Evolutionary conservation across 2,888 invertebrate genomes (phyloP), one percentile per base, ranked within the genome.

Genomic region (Pachliopta kotzebuea): DNA sequence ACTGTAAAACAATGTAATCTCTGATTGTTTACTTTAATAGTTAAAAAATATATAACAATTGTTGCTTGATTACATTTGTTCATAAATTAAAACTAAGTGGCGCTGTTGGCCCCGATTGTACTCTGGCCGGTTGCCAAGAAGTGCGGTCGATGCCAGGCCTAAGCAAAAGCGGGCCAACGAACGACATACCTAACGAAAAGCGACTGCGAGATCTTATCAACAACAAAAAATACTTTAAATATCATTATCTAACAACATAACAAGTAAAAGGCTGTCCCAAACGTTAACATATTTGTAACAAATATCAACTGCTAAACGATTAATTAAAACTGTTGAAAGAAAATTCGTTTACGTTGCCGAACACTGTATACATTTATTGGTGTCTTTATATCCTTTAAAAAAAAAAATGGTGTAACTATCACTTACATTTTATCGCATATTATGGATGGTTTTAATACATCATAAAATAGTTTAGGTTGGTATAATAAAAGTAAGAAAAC

Each of bases 71-170:
- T 79, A 78, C 76, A 75, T 72, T 73, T 72, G 74, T 78, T 76
- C 70, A 73, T 77, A 74, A 79, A 45, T 45, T 45, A 45, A 80
- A 81, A 78, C 78, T 80, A 81, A 60, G 73, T 76, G 74, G 72
- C 74, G 72, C 76, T 75, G 72, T 73, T 74, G 76, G 74, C 74
- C 74, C 72, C 72, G 73, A 70, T 66, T 69, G 67, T 37, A 74
- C 74, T 71, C 79, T 86, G 87, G 86, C 84, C 67, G 60, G 42
- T 66, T 78, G 86, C 86, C 87, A 86, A 82, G 71, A 70, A 73
- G 68, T 75, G 74, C 75, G 87, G 86, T 86, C 87, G 87, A 86
- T 87, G 73, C 77, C 68, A 59, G 65, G 67, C 66, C 69, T 66
- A 62, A 65, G 63, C 68, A 64, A 67, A 70, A 67, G 65, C 69